These are phyloP conservation scores for Drosophila arizonae DNA, from an alignment of 1,140 invertebrate species.

Conservation along the genomic window DNA sequence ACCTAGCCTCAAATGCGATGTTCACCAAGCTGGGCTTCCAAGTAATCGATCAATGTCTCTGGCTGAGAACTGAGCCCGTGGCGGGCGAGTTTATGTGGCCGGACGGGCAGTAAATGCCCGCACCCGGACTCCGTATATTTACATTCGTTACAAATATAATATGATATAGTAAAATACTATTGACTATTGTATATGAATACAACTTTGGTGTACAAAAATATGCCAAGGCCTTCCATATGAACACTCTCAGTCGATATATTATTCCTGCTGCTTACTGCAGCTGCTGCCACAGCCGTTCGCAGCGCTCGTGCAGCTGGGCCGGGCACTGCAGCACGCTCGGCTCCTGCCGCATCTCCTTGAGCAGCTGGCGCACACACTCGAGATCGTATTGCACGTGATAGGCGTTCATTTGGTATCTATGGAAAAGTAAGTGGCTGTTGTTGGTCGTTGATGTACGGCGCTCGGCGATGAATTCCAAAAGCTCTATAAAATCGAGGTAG, in stretches of 20 bases:
- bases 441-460: constrained; percentile 74
- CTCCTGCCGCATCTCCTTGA: constrained; percentile 54
- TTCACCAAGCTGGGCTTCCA: constrained; percentile 80
- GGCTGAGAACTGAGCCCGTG: constrained; percentile 54
- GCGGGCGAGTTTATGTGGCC: constrained; percentile 45
- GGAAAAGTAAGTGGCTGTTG: constrained; percentile 62
- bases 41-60: constrained; percentile 63
- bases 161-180: constrained; percentile 55
- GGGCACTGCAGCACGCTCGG: constrained; percentile 50
- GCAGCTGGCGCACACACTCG: constrained; percentile 44
- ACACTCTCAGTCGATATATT: constrained; percentile 1
- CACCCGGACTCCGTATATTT: not conserved
- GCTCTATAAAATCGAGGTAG: constrained; percentile 88
- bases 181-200: constrained; percentile 69
- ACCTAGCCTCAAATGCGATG: constrained; percentile 64
- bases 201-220: constrained; percentile 78
- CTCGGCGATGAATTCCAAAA: constrained; percentile 86
- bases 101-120: constrained; percentile 48
- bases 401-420: constrained; percentile 62
- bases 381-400: constrained; percentile 68
- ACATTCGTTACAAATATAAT: constrained; percentile 17
- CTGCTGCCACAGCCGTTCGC: constrained; percentile 28
- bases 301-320: constrained; percentile 37
- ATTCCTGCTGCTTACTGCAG: constrained; percentile 11
- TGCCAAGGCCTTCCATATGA: constrained; percentile 18